Percentiles rank a stretch among this genome's conserved stretches.
These are phyloP conservation scores for Leguminivora glycinivorella DNA, from an alignment of 1,140 invertebrate genomes.

Conservation along the genomic window DNA sequence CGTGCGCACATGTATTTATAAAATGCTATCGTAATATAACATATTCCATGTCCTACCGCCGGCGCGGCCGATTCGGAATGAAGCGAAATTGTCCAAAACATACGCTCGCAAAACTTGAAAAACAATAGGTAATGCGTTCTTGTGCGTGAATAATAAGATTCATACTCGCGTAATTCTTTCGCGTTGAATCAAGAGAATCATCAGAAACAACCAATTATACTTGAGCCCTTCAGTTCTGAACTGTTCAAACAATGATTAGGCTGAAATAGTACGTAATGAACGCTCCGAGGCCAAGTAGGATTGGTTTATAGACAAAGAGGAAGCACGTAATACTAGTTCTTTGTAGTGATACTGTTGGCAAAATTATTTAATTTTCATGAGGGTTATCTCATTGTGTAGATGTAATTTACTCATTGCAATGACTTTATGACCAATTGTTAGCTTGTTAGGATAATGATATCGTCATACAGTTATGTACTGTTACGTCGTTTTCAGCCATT, in stretches of 20 bases:
- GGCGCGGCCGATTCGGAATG: conserved; percentile 14
- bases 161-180: background rate
- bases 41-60: conserved; percentile 5
- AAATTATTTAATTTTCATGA: conserved; percentile 3
- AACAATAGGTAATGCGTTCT: background rate
- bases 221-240: background rate
- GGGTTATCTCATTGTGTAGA: conserved; percentile 5
- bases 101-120: background rate
- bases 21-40: conserved; percentile 12
- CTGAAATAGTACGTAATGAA: conserved; percentile 2
- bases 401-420: conserved; percentile 10
- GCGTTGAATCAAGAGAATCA: background rate
- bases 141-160: background rate
- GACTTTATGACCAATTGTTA: background rate
- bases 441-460: background rate
- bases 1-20: conserved; percentile 19
- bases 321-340: background rate
- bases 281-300: background rate
- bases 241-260: background rate
- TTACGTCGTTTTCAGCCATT: background rate
- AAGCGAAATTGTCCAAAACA: conserved; percentile 23
- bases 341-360: background rate
- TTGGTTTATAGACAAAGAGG: conserved; percentile 18
- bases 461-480: background rate
- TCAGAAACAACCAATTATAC: background rate